Evolutionary conservation across 2,113 vertebrate genomes (phyloP), one percentile per base, ranked within the genome.

Genomic region (Otocyon megalotis): DNA sequence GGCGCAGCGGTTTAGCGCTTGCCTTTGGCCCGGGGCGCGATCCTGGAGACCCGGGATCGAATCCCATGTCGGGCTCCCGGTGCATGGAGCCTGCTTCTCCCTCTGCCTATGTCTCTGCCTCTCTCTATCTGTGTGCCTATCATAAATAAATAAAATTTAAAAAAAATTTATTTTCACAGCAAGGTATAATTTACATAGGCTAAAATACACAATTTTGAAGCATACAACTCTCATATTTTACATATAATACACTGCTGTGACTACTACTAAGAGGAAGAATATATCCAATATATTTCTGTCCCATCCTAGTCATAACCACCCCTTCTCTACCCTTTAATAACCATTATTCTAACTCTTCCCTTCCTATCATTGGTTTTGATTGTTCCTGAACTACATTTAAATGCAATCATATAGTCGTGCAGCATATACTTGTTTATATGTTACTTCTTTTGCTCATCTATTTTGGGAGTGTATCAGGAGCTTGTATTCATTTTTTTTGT

Each of bases 151-250:
- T n/a, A n/a, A n/a, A n/a, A n/a, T n/a, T n/a, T n/a, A n/a, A n/a
- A n/a, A n/a, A n/a, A n/a, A 50, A 11, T 48, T 65, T 26, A 53
- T 58, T 58, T 96, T 76, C 81, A 48, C 3, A 79, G 17, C 19
- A 28, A 79, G 43, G 20, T 88, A 3, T 92, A 77, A 56, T 95
- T 88, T 84, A 35, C 19, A 53, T 62, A 92, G 62, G 16, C 37
- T 50, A 74, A 79, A 58, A 74, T 65, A 79, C 3, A 82, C 53
- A 79, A 69, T 16, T 32, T 90, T 43, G 72, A 71, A 82, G 30
- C 94, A 17, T 72, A 30, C 16, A 88, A 26, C 8, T 92, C 3
- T 94, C 35, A 74, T 26, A 84, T 97, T 94, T 96, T 87, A 81
- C 15, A 32, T 84, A 16, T 77, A 50, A 81, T 91, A 88, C 4